Evolutionary conservation across 2,113 vertebrate species (phyloP), one percentile per base, ranked within the genome.

Genomic region (Condylura cristata): DNA sequence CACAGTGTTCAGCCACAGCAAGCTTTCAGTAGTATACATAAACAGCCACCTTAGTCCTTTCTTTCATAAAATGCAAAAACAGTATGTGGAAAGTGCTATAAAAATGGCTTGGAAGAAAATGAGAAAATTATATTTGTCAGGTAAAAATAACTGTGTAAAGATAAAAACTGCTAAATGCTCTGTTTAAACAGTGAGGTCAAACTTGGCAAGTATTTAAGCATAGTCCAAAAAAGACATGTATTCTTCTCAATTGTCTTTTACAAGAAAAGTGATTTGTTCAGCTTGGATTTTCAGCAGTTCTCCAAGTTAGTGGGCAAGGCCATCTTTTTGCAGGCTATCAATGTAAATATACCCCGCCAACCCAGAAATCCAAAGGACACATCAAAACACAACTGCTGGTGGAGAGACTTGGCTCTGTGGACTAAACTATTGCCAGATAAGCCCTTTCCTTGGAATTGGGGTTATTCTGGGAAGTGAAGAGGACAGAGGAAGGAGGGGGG

Each of bases 181-280:
- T 24, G 17, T 92, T 7, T 83, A 91, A 44, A 51, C 0, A 11
- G 22, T 46, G 84, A 80, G 34, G 75, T 81, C 2, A 61, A 91
- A 39, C 74, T 4, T 30, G 18, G 18, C 65, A 71, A 86, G 34
- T 41, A 84, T 39, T 75, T 71, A 86, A 75, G 53, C 3, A 39
- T 41, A 56, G 41, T 39, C 6, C 76, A 87, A 71, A 83, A 82
- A 81, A 39, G 1, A n/a, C 41, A 20, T 56, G 53, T 56, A 44
- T 87, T 89, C 66, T 46, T 37, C 4, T 95, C 65, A 86, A 44
- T 86, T 66, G 39, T 44, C 7, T 91, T 95, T 84, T 18, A 84
- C 28, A 51, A 90, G 20, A 82, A 95, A 70, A 65, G 34, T 32
- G 34, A 80, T 76, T 80, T 83, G 14, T 78, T 89, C 81, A 70